phyloP scores from a whole-genome alignment of 2,797 vertebrate species.

The Ficedula albicollis region DNA sequence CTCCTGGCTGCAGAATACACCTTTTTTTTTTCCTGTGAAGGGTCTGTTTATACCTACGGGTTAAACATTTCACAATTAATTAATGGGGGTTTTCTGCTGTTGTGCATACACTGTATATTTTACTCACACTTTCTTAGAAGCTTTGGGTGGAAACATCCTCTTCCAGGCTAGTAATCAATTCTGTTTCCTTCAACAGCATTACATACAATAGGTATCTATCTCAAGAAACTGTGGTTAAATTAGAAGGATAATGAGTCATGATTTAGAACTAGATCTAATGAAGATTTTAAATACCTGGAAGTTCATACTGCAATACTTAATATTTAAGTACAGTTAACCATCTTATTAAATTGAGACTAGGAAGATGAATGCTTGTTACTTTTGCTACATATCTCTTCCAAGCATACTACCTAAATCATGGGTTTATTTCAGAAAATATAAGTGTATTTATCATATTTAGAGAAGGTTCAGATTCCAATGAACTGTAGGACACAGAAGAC shows the following conservation, averaged over 20 bases:
- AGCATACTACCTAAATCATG: not conserved
- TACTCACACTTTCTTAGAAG: not conserved
- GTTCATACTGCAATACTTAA: not conserved
- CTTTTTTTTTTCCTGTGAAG: not conserved
- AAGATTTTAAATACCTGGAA: not conserved
- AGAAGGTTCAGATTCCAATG: not conserved
- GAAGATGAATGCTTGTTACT: not conserved
- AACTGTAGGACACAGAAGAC: not conserved
- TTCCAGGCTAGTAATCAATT: not conserved
- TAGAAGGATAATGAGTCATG: not conserved
- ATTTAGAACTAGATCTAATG: not conserved
- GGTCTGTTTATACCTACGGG: not conserved
- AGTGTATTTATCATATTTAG: not conserved
- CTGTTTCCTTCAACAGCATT: not conserved
- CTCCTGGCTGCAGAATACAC: not conserved
- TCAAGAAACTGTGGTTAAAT: not conserved
- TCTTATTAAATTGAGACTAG: not conserved
- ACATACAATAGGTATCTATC: not conserved
- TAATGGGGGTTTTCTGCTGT: rapidly evolving
- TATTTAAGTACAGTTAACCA: not conserved
- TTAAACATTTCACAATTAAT: not conserved
- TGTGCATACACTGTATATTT: not conserved
- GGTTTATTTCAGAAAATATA: not conserved
- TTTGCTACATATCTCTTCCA: not conserved
- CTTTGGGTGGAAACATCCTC: not conserved